Evolutionary conservation across 2,113 vertebrate species (phyloP).

Genomic region (Epinephelus moara): DNA sequence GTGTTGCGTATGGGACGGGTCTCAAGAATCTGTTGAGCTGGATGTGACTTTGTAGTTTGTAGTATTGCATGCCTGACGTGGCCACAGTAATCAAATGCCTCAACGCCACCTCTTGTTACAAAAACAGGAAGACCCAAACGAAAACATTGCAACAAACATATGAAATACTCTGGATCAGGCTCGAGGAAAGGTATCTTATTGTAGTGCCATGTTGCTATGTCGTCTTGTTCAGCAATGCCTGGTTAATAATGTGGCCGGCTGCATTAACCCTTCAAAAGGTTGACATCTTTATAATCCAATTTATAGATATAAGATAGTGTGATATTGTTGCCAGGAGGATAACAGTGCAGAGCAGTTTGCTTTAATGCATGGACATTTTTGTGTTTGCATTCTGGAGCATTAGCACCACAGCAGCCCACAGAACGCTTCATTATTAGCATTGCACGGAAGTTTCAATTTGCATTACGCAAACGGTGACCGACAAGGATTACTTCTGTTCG

Average conservation of each 20-base stretch:
- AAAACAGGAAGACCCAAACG: constrained; percentile 48
- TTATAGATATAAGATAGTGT: constrained; percentile 1
- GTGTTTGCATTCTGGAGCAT: constrained; percentile 53
- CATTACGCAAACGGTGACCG: constrained; percentile 44
- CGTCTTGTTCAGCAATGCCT: constrained; percentile 23
- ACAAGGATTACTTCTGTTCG: constrained; percentile 32
- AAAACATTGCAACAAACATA: constrained; percentile 30
- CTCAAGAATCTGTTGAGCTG: constrained; percentile 29
- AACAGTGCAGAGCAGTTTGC: constrained; percentile 37
- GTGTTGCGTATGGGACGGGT: background rate
- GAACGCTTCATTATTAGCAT: constrained; percentile 28
- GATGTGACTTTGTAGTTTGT: constrained; percentile 21
- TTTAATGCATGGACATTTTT: constrained; percentile 13
- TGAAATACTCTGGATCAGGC: constrained; percentile 20
- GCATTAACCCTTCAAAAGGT: background rate
- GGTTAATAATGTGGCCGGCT: background rate
- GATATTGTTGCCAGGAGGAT: constrained; percentile 3
- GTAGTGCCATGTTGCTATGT: background rate
- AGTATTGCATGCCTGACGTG: constrained; percentile 6
- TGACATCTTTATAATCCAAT: constrained; percentile 43
- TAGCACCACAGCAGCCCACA: constrained; percentile 71
- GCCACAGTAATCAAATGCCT: constrained; percentile 19
- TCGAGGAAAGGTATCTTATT: background rate
- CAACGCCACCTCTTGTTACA: background rate
- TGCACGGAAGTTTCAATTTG: constrained; percentile 42